phyloP scores from a whole-genome alignment of 2,888 invertebrate species.

The Tinea semifulvella region DNA sequence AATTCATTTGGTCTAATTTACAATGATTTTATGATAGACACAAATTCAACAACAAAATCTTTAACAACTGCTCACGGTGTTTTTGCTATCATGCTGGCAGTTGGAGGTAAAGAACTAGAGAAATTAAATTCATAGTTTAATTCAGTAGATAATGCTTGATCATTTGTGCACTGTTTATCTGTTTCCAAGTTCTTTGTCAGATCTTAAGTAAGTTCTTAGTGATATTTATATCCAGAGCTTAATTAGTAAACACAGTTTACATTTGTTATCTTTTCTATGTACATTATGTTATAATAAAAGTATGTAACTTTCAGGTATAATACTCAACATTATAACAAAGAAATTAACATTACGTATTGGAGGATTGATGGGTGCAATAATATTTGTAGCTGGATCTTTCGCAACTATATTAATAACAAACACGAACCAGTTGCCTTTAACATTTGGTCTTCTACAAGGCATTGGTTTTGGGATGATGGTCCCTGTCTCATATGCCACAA shows the following conservation, averaged over 20 bases:
- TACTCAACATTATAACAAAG: slow-evolving; percentile 64
- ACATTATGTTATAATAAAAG: too few species aligned
- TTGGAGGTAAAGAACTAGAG: slow-evolving; percentile 55
- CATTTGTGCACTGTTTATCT: too few species aligned
- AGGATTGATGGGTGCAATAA: slow-evolving; percentile 62
- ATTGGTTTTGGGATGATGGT: slow-evolving; percentile 72
- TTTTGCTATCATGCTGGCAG: slow-evolving; percentile 51
- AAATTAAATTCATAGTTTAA: neutral
- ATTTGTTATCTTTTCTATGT: too few species aligned
- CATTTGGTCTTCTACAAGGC: slow-evolving; percentile 67
- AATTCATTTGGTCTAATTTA: slow-evolving; percentile 68
- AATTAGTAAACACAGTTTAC: too few species aligned
- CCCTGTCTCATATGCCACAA: slow-evolving; percentile 68
- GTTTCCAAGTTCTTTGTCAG: too few species aligned
- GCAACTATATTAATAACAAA: slow-evolving; percentile 60
- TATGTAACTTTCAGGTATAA: slow-evolving; percentile 56
- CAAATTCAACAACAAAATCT: slow-evolving; percentile 47
- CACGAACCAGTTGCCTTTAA: slow-evolving; percentile 62
- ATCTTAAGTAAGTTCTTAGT: too few species aligned
- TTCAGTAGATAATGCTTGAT: slow-evolving; percentile 5
- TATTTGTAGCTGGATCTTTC: slow-evolving; percentile 61
- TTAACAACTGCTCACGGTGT: slow-evolving; percentile 53
- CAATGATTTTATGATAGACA: slow-evolving; percentile 48
- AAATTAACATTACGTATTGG: slow-evolving; percentile 61
- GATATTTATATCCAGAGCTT: too few species aligned